phyloP scores from a whole-genome alignment of 2,797 vertebrate species.

The Molossus alvarezi region DNA sequence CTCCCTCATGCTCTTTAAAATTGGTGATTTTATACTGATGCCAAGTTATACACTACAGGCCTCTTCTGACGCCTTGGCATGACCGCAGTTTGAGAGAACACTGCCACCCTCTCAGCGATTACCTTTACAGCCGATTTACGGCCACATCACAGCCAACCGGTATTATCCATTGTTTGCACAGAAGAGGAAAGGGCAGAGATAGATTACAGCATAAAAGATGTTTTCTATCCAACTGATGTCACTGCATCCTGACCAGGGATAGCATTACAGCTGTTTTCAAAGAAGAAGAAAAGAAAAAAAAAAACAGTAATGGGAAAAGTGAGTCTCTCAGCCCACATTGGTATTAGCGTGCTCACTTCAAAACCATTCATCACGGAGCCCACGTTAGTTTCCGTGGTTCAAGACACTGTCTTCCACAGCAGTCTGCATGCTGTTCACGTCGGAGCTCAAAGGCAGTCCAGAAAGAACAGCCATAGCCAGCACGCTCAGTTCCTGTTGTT shows the following conservation, averaged over 20 bases:
- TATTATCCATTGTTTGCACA: neutral
- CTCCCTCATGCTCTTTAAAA: neutral
- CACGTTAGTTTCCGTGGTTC: constrained; percentile 20
- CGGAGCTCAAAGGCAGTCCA: constrained; percentile 67
- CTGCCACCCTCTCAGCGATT: neutral
- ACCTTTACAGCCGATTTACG: neutral
- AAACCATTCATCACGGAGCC: constrained; percentile 31
- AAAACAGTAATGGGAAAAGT: constrained; percentile 42
- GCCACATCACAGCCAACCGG: neutral
- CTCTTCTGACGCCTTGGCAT: neutral
- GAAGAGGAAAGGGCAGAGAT: constrained; percentile 25
- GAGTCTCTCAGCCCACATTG: constrained; percentile 47
- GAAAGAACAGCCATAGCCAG: constrained; percentile 61
- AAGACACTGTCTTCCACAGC: constrained; percentile 37
- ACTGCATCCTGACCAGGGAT: constrained; percentile 9
- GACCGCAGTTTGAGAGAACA: neutral
- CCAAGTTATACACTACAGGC: neutral
- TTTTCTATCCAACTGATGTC: constrained; percentile 46
- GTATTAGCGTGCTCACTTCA: constrained; percentile 29
- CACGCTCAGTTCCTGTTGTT: constrained; percentile 67
- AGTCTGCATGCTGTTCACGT: neutral
- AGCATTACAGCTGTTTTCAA: constrained; percentile 1
- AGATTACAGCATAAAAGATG: constrained; percentile 45
- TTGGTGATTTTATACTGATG: neutral
- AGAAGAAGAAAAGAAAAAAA: neutral